phyloP scores from a whole-genome alignment of 2,888 invertebrate genomes.

The Lasioglossum malachurum region DNA sequence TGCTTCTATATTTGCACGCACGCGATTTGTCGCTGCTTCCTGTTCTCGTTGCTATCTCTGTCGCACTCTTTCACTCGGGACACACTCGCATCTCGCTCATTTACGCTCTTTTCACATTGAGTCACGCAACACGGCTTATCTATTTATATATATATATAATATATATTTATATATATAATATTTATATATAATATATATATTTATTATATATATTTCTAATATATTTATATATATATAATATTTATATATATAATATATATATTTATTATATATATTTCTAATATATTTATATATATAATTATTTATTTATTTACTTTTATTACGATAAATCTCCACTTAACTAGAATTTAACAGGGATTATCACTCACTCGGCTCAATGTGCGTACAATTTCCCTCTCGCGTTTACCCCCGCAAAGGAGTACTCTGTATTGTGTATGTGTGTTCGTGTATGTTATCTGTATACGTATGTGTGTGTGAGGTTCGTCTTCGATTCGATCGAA shows the following conservation, averaged over 20 bases:
- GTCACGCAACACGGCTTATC: slow-evolving; percentile 57
- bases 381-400: slow-evolving; percentile 74
- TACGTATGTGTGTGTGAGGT: slow-evolving; percentile 13
- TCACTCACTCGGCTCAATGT: slow-evolving; percentile 80
- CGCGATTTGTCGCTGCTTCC: background rate
- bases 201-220: slow-evolving; percentile 18
- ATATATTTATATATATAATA: slow-evolving; percentile 35
- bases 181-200: slow-evolving; percentile 37
- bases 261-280: slow-evolving; percentile 17
- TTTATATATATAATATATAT: slow-evolving; percentile 36
- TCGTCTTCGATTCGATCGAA: slow-evolving; percentile 21
- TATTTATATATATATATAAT: slow-evolving; percentile 48
- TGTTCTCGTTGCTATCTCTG: slow-evolving; percentile 10
- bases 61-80: slow-evolving; percentile 32
- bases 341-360: slow-evolving; percentile 77
- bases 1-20: background rate
- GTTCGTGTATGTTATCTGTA: background rate
- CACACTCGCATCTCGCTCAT: slow-evolving; percentile 44
- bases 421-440: slow-evolving; percentile 4
- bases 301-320: slow-evolving; percentile 61
- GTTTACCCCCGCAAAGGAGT: slow-evolving; percentile 29
- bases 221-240: slow-evolving; percentile 35
- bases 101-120: slow-evolving; percentile 51
- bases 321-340: slow-evolving; percentile 74
- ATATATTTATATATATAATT: slow-evolving; percentile 41